These are phyloP conservation scores for Torymus texanus DNA, from an alignment of 2,888 invertebrate species.

Conservation along the genomic window DNA sequence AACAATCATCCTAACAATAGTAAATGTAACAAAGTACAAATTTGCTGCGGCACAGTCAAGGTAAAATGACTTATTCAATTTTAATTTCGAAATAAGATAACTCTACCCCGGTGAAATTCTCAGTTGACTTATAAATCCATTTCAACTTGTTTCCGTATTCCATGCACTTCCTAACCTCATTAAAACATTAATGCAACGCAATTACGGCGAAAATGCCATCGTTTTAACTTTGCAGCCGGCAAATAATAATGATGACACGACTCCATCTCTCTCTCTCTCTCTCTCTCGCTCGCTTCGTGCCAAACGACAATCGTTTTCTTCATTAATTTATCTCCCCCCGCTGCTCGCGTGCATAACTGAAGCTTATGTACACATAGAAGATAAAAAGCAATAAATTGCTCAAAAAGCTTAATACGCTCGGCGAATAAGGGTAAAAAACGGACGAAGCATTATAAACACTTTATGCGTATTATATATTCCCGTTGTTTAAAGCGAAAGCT, in stretches of 20 bases:
- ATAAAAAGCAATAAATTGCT: background rate
- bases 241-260: constrained; percentile 5
- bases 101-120: constrained; percentile 17
- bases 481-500: constrained; percentile 13
- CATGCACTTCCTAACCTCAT: constrained; percentile 40
- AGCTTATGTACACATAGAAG: too few species aligned
- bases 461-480: constrained; percentile 9
- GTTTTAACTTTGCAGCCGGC: background rate
- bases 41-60: too few species aligned
- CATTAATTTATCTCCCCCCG: background rate
- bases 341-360: too few species aligned
- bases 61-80: too few species aligned
- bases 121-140: constrained; percentile 30
- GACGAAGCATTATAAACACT: constrained; percentile 9
- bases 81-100: constrained; percentile 6
- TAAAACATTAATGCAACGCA: constrained; percentile 36
- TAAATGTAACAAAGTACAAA: too few species aligned
- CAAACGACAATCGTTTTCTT: background rate
- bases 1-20: too few species aligned
- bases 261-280: too few species aligned
- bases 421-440: background rate
- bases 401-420: background rate
- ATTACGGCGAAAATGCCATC: constrained; percentile 1
- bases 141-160: constrained; percentile 22
- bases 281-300: too few species aligned